Conservation (phyloP, 92 coral and sea anemone genomes). For the Diadumene lineata region DNA sequence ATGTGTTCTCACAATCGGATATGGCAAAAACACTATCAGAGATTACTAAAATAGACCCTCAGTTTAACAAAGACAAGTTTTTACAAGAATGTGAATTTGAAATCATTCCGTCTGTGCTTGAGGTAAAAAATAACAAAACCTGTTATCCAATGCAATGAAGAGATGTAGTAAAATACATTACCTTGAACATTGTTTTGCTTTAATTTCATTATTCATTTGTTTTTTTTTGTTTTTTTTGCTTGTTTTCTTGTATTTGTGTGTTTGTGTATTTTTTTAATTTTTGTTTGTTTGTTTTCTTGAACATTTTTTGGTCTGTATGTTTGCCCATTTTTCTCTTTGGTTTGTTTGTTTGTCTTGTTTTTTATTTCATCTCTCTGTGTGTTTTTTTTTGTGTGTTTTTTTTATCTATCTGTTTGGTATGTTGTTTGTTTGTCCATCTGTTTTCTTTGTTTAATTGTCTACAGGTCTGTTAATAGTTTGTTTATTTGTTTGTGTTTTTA, state of each 20-base stretch:
- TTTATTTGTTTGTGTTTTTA: too few relatives aligned
- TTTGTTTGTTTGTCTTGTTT: too few relatives aligned
- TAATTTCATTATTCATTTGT: background rate
- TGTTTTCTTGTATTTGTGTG: background rate
- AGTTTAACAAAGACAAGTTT: slow-evolving; percentile 94
- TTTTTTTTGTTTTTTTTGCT: background rate
- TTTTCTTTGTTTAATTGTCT: too few relatives aligned
- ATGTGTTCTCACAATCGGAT: slow-evolving; percentile 98
- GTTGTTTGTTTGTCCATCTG: too few relatives aligned
- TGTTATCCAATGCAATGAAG: too few relatives aligned
- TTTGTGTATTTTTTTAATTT: background rate
- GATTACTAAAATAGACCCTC: slow-evolving; percentile 96
- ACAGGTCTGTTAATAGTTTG: too few relatives aligned
- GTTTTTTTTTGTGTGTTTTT: too few relatives aligned
- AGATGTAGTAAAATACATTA: too few relatives aligned
- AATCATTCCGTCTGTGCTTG: slow-evolving; percentile 93
- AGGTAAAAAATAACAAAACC: slow-evolving; percentile 73
- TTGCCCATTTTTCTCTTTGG: too few relatives aligned
- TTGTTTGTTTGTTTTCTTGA: background rate
- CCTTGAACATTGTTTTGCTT: too few relatives aligned
- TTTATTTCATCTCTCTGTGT: too few relatives aligned
- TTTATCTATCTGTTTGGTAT: too few relatives aligned
- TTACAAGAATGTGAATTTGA: slow-evolving; percentile 98
- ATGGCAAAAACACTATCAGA: slow-evolving; percentile 98
- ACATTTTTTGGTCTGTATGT: background rate